Evolutionary conservation across 1,140 invertebrate species (phyloP), one percentile per base, ranked within the genome.

Genomic region (Dendrolimus punctatus): DNA sequence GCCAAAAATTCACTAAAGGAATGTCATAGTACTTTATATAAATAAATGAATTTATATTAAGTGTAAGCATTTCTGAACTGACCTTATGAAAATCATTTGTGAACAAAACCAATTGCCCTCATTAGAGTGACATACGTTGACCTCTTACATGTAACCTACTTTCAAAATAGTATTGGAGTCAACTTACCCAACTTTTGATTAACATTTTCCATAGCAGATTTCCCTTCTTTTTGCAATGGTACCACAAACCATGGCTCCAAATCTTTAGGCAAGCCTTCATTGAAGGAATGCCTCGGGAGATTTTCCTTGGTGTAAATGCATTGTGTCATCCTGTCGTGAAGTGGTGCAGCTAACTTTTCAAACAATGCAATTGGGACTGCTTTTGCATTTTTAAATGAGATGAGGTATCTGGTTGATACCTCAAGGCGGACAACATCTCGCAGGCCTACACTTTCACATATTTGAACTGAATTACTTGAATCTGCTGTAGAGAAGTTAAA

Each of bases 401-500:
- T 88, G 3, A 93, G 78, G 79, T 98, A 98, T 56, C 95, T 90
- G 4, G 89, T 92, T 0, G 95, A 95, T 10, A 90, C 85, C 89
- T 99, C 97, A 49, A 99, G 86, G 50, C 97, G 90, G 2, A 81
- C 89, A 2, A 98, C 88, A 78, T 92, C 89, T 37, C 83, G 78
- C 5, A 98, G 78, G 6, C 94, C 92, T 49, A 97, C 90, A 58
- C 95, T 94, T 60, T 93, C 90, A 79, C 95, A 98, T 62, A 99
- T 98, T 39, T 96, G 96, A 4, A 98, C 95, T 49, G 96, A 95
- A 87, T 99, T 99, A 58, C 95, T 98, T 2, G 96, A 98, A 73
- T 96, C 96, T 0, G 97, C 92, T 42, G 97, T 98, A 6, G 95
- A 97, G 80, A 98, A 98, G 84, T 97, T 98, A 56, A 97, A 91